Evolutionary conservation across 2,888 invertebrate genomes (phyloP).

Genomic region (Phania funesta): DNA sequence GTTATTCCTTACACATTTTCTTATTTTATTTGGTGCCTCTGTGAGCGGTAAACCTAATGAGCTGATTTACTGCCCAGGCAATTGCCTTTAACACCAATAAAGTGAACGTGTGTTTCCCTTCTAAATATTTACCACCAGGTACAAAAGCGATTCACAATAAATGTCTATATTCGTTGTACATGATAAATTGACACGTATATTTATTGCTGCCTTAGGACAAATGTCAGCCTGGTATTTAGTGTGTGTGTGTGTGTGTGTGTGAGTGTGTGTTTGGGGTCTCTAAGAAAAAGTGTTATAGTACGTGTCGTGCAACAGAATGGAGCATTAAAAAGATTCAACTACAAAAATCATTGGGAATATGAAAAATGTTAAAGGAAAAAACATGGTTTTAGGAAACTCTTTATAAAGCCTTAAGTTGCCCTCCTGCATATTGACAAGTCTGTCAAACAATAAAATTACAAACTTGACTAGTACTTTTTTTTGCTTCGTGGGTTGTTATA

Average conservation of each 20-base stretch:
- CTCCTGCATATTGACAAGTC: not conserved
- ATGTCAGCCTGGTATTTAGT: constrained; percentile 69
- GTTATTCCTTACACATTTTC: not conserved
- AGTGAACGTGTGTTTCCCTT: not conserved
- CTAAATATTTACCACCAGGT: constrained; percentile 32
- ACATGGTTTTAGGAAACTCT: not conserved
- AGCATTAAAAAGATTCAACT: not conserved
- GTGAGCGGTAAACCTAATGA: constrained; percentile 73
- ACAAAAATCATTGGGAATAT: not conserved
- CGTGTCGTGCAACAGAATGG: constrained; percentile 43
- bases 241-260: not conserved
- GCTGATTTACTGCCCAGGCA: constrained; percentile 76
- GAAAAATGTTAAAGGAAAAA: not conserved
- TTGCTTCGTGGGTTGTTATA: not conserved
- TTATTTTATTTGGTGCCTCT: constrained; percentile 26
- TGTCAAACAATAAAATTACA: constrained; percentile 45
- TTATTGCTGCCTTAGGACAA: constrained; percentile 76
- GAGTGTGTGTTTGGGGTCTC: not conserved
- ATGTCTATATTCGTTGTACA: constrained; percentile 59
- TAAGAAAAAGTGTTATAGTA: constrained; percentile 58
- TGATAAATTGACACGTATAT: constrained; percentile 77
- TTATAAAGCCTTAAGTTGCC: not conserved
- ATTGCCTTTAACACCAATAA: constrained; percentile 60
- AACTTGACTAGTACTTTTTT: constrained; percentile 35
- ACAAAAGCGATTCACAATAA: constrained; percentile 34